phyloP scores from a whole-genome alignment of 2,113 vertebrate genomes.

The Electrona antarctica region DNA sequence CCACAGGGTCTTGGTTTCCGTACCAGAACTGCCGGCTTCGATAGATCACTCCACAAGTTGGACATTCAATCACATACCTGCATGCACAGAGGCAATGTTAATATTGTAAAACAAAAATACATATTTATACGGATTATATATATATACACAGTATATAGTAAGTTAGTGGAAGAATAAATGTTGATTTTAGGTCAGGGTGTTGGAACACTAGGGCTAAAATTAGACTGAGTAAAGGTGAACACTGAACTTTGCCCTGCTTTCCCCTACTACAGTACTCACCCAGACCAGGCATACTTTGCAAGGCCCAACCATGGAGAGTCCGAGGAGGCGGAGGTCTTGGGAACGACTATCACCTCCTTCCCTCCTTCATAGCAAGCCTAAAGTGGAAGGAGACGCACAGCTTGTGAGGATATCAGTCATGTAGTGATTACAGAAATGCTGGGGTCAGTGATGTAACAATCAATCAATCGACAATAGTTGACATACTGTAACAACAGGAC shows the following conservation, averaged over 20 bases:
- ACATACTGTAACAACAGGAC: no score
- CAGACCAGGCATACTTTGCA: conserved; percentile 98
- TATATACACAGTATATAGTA: not conserved
- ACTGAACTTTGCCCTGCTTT: not conserved
- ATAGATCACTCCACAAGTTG: conserved; percentile 95
- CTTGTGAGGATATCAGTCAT: not conserved
- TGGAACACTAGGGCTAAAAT: conserved; percentile 18
- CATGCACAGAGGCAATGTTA: conserved; percentile 19
- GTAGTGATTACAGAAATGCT: not conserved
- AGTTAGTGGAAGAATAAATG: not conserved
- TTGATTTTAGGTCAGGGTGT: conserved; percentile 22
- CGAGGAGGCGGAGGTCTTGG: conserved; percentile 97
- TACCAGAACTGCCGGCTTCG: conserved; percentile 99
- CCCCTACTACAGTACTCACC: conserved; percentile 79
- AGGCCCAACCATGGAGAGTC: conserved; percentile 98
- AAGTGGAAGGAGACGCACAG: conserved; percentile 45
- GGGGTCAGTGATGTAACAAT: no score
- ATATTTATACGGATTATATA: not conserved
- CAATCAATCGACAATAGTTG: no score
- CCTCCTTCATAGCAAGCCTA: conserved; percentile 97
- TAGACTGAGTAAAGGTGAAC: conserved; percentile 29
- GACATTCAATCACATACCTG: conserved; percentile 98
- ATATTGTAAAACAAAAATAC: not conserved
- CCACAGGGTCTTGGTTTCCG: conserved; percentile 98
- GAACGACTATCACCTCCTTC: conserved; percentile 94